Percentiles rank a stretch among this genome's conserved stretches.
These are phyloP conservation scores for Penaeus vannamei DNA, from an alignment of 1,140 invertebrate species.

Conservation along the genomic window DNA sequence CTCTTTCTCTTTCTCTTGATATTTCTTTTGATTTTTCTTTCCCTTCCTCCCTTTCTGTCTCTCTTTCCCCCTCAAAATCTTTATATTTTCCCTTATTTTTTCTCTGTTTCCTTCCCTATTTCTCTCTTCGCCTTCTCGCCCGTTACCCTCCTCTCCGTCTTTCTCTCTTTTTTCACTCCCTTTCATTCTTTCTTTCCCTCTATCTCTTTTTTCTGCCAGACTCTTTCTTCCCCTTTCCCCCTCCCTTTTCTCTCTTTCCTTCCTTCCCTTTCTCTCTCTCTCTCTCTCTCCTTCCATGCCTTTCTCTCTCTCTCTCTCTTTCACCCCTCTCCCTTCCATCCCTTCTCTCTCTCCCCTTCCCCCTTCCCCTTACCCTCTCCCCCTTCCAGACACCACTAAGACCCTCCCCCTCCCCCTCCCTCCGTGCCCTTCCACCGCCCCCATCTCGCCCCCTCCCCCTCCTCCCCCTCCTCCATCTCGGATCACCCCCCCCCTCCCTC, in stretches of 20 bases:
- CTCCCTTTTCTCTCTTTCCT: slow-evolving; percentile 6
- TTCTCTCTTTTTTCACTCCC: background rate
- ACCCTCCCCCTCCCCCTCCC: background rate
- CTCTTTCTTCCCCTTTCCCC: background rate
- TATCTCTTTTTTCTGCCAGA: background rate
- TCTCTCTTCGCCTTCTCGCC: background rate
- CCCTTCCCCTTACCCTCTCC: background rate
- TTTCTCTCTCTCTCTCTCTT: background rate
- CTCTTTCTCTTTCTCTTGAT: slow-evolving; percentile 22
- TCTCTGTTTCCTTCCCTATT: background rate
- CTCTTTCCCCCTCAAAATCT: slow-evolving; percentile 31
- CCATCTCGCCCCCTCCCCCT: background rate
- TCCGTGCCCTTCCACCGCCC: background rate
- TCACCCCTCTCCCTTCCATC: background rate
- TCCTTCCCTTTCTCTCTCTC: slow-evolving; percentile 42
- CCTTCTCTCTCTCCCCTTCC: background rate
- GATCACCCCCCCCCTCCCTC: background rate
- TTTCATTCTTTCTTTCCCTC: background rate
- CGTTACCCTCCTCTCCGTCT: background rate
- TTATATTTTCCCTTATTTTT: background rate
- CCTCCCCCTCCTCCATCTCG: background rate
- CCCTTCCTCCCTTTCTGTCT: slow-evolving; percentile 40
- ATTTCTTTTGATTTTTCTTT: slow-evolving; percentile 26
- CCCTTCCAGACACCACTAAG: background rate
- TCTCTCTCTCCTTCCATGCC: slow-evolving; percentile 37